Evolutionary conservation across 2,888 invertebrate genomes (phyloP).

Genomic region (Muschampia plurimacula): DNA sequence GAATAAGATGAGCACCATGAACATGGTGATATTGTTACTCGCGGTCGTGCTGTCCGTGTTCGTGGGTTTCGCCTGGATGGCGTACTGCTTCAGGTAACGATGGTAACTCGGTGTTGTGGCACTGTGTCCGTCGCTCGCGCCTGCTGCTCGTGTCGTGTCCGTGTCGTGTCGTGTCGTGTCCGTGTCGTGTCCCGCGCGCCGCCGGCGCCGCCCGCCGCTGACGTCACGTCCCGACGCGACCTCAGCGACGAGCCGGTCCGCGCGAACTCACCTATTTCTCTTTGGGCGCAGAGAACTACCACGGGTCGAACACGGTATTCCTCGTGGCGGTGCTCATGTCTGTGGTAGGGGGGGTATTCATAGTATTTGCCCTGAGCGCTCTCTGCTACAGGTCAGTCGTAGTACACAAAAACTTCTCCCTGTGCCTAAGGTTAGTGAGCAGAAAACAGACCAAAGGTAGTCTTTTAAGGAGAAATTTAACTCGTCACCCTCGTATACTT

Average conservation of each 20-base stretch:
- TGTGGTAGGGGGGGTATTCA: conserved; percentile 99
- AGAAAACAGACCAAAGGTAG: conserved; percentile 92
- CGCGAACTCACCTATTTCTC: conserved; percentile 71
- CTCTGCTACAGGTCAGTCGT: conserved; percentile 99
- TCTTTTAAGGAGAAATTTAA: conserved; percentile 85
- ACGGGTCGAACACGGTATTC: conserved; percentile 98
- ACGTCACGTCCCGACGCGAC: conserved; percentile 56
- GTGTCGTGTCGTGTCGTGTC: conserved; percentile 57
- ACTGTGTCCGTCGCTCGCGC: conserved; percentile 74
- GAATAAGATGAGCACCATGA: conserved; percentile 94
- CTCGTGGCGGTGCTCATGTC: conserved; percentile 99
- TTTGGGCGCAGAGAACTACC: conserved; percentile 95
- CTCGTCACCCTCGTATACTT: conserved; percentile 86
- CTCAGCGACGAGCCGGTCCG: conserved; percentile 56
- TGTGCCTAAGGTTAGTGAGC: conserved; percentile 99
- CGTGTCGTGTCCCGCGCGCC: conserved; percentile 56
- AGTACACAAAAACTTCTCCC: conserved; percentile 99
- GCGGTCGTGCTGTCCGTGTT: conserved; percentile 97
- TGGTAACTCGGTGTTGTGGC: conserved; percentile 83
- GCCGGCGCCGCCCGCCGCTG: conserved; percentile 66
- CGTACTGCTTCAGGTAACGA: conserved; percentile 96
- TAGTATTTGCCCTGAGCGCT: conserved; percentile 99
- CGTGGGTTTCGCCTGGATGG: conserved; percentile 97
- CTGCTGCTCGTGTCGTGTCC: conserved; percentile 66
- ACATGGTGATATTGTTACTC: conserved; percentile 97